Conservation (phyloP, 2,888 invertebrate species). For the Labia minor region DNA sequence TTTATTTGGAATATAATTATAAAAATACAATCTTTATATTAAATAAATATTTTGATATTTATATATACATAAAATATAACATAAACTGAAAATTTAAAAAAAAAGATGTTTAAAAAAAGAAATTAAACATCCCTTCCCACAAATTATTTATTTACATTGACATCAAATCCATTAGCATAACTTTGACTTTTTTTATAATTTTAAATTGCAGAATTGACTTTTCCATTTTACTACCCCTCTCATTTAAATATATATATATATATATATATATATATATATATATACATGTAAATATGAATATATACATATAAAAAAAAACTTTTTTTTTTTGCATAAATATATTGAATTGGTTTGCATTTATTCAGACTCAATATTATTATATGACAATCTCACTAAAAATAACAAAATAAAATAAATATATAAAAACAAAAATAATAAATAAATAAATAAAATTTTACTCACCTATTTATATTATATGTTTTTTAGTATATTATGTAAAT, state of each 20-base stretch:
- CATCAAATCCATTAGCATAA: background rate
- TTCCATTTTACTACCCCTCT: background rate
- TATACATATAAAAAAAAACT: no score
- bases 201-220: background rate
- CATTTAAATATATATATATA: background rate
- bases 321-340: no score
- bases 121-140: background rate
- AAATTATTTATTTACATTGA: background rate
- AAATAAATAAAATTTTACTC: background rate
- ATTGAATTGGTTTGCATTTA: background rate
- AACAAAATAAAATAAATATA: background rate
- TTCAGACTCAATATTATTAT: background rate
- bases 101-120: background rate
- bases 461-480: slow-evolving; percentile 1
- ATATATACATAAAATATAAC: background rate
- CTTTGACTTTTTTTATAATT: background rate
- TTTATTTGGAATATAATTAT: background rate
- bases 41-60: background rate
- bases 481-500: no score
- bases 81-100: background rate
- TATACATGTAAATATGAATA: background rate
- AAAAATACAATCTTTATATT: background rate
- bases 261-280: background rate
- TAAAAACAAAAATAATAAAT: no score
- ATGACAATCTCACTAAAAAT: background rate